Percentiles rank a stretch among this genome's conserved stretches.
Evolutionary conservation across 2,113 vertebrate genomes (phyloP).

Genomic region (Pica pica): DNA sequence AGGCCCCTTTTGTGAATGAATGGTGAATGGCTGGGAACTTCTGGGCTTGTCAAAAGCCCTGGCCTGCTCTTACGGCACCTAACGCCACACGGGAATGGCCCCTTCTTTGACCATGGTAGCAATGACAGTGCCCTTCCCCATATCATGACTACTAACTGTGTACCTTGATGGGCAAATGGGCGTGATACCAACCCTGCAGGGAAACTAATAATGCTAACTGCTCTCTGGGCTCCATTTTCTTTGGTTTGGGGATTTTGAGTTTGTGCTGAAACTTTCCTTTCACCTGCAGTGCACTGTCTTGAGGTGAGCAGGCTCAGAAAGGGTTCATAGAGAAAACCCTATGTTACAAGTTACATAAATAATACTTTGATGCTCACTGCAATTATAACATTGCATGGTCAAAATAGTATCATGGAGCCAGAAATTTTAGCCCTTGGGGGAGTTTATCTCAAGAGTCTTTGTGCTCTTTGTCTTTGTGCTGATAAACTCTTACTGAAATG

Average conservation of each 20-base stretch:
- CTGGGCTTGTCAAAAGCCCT: neutral
- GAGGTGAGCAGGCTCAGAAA: slow-evolving; percentile 59
- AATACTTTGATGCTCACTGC: neutral
- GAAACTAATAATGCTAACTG: slow-evolving; percentile 38
- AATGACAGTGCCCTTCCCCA: neutral
- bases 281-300: slow-evolving; percentile 25
- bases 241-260: slow-evolving; percentile 47
- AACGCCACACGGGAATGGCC: neutral
- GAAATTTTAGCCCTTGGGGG: slow-evolving; percentile 41
- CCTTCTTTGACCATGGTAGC: neutral
- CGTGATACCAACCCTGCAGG: slow-evolving; percentile 31
- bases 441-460: slow-evolving; percentile 49
- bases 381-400: slow-evolving; percentile 41
- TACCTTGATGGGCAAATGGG: neutral
- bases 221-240: slow-evolving; percentile 43
- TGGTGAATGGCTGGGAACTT: neutral
- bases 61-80: neutral
- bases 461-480: slow-evolving; percentile 1
- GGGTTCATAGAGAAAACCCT: neutral
- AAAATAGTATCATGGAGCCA: slow-evolving; percentile 49
- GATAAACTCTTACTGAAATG: slow-evolving; percentile 62
- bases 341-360: neutral
- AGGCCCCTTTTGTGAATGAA: neutral
- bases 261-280: slow-evolving; percentile 57
- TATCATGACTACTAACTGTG: slow-evolving; percentile 3